phyloP scores from a whole-genome alignment of 2,113 vertebrate species.

The Gnathonemus longibarbis region DNA sequence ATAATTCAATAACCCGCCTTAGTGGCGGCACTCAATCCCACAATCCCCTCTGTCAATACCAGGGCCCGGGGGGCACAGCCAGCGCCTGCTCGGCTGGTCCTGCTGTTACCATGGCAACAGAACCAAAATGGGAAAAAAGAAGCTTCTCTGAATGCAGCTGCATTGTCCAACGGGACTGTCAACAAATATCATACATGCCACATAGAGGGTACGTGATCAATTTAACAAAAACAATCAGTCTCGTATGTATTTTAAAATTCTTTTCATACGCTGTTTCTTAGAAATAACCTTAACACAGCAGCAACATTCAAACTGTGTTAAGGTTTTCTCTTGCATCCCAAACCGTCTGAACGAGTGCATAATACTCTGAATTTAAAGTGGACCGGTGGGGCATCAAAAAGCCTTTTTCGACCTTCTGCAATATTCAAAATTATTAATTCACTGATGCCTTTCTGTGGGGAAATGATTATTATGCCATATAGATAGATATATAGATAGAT shows the following conservation, averaged over 20 bases:
- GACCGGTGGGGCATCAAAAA: background rate
- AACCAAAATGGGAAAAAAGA: background rate
- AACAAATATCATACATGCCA: background rate
- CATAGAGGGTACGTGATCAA: background rate
- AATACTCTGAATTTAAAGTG: background rate
- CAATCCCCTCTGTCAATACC: constrained; percentile 4
- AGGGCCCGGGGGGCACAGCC: background rate
- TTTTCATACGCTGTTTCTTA: background rate
- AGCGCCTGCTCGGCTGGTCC: background rate
- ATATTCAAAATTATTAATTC: background rate
- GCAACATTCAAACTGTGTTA: background rate
- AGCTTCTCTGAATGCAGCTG: background rate
- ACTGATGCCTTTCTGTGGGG: background rate
- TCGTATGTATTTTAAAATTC: background rate
- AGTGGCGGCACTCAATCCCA: constrained; percentile 1
- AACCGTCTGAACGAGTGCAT: background rate
- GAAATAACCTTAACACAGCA: background rate
- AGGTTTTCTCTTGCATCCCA: background rate
- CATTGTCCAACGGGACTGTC: background rate
- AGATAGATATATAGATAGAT: background rate
- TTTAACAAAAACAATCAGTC: background rate
- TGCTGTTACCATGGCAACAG: constrained; percentile 19
- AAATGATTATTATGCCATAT: background rate
- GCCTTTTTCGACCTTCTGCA: background rate
- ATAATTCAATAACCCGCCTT: constrained; percentile 8